A percentile compares a stretch with the other conserved stretches of the same genome.
These are phyloP conservation scores for Caenorhabditis sinica DNA, from an alignment of 2,888 invertebrate species.

Conservation along the genomic window DNA sequence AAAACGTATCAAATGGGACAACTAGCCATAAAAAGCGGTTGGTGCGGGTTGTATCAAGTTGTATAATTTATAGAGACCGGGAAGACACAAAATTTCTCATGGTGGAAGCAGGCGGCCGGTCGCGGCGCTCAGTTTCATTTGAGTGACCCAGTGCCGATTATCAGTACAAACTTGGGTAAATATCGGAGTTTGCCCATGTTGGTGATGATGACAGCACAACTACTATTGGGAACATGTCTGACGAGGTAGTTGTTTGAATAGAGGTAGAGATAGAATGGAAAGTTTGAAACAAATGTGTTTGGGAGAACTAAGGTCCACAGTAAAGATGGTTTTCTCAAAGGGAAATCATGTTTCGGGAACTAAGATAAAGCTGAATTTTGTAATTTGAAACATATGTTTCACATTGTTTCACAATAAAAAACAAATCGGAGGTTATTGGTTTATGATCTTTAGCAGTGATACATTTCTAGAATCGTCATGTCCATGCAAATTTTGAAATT, in stretches of 20 bases:
- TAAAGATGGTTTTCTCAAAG: background rate
- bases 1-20: slow-evolving; percentile 42
- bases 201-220: slow-evolving; percentile 8
- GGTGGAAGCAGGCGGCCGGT: slow-evolving; percentile 7
- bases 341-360: too few species aligned
- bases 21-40: slow-evolving; percentile 57
- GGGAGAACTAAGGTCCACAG: background rate
- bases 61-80: slow-evolving; percentile 58
- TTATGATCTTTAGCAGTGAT: too few species aligned
- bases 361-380: too few species aligned
- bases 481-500: too few species aligned
- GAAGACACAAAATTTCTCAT: slow-evolving; percentile 36
- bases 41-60: slow-evolving; percentile 56
- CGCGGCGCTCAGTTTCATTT: slow-evolving; percentile 49
- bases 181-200: slow-evolving; percentile 28
- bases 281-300: background rate
- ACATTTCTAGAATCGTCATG: too few species aligned
- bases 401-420: too few species aligned
- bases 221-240: slow-evolving; percentile 32
- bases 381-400: too few species aligned
- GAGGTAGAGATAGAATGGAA: background rate
- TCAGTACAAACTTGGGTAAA: slow-evolving; percentile 61
- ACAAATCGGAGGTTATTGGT: too few species aligned
- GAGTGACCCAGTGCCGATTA: slow-evolving; percentile 56
- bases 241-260: background rate